Conservation (phyloP, 2,888 invertebrate genomes). For the Aphidoletes aphidimyza region DNA sequence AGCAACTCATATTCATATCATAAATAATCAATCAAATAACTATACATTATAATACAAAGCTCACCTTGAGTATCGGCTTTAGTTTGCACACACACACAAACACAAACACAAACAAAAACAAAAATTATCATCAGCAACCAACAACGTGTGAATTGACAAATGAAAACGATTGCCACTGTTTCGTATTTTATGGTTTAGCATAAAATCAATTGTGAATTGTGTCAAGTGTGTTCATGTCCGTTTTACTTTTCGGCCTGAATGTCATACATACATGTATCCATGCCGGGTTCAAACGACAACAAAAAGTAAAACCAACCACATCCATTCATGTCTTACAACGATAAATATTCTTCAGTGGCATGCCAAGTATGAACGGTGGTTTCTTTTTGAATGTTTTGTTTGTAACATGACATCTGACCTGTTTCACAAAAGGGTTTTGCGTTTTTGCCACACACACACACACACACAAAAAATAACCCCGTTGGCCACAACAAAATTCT, state of each 20-base stretch:
- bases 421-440: not conserved
- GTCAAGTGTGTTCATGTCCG: conserved; percentile 50
- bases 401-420: not conserved
- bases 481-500: no score
- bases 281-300: not conserved
- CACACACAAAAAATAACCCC: no score
- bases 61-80: conserved; percentile 10
- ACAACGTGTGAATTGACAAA: conserved; percentile 20
- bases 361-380: not conserved
- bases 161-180: not conserved
- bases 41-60: not conserved
- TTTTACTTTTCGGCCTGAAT: not conserved
- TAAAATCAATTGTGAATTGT: conserved; percentile 27
- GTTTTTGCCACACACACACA: not conserved
- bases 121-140: conserved; percentile 5
- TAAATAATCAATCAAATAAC: no score
- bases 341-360: conserved; percentile 13
- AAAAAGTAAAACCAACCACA: not conserved
- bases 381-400: not conserved
- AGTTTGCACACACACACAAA: no score
- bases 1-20: no score
- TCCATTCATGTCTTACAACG: conserved; percentile 35
- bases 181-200: not conserved
- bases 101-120: no score
- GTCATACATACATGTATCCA: conserved; percentile 2